Conservation (phyloP, 2,888 invertebrate genomes). For the Operophtera brumata region DNA sequence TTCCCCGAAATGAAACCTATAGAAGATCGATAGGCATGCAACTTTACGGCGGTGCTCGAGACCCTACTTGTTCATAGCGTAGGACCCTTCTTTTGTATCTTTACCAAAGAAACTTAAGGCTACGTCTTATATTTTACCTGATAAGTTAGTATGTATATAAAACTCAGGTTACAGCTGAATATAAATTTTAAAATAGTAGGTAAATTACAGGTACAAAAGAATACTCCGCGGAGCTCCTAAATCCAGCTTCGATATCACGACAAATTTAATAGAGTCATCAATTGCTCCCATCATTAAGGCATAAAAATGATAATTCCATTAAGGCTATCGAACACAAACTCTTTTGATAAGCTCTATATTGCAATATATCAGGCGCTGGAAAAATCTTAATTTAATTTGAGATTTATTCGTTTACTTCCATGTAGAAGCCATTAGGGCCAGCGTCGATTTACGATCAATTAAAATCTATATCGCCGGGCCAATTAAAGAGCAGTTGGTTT, state of each 20-base stretch:
- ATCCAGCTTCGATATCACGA: neutral
- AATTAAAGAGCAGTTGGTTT: conserved; percentile 71
- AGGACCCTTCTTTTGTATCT: too few relatives aligned
- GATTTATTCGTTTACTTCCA: conserved; percentile 40
- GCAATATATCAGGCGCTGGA: conserved; percentile 34
- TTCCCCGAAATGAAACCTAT: too few relatives aligned
- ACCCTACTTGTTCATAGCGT: too few relatives aligned
- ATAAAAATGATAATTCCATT: conserved; percentile 49
- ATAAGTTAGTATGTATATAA: too few relatives aligned
- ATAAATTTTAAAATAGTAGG: too few relatives aligned
- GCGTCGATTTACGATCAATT: conserved; percentile 71
- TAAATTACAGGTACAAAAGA: too few relatives aligned
- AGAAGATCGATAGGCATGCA: too few relatives aligned
- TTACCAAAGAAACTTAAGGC: too few relatives aligned
- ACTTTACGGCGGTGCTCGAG: too few relatives aligned
- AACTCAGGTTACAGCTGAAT: too few relatives aligned
- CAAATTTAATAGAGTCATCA: conserved; percentile 16
- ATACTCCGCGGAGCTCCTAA: neutral
- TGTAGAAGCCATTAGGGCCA: conserved; percentile 55
- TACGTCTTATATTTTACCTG: too few relatives aligned
- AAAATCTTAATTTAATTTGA: conserved; percentile 38
- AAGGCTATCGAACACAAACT: conserved; percentile 43
- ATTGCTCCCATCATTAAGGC: conserved; percentile 39
- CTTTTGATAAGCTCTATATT: conserved; percentile 36
- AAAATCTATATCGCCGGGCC: conserved; percentile 71